phyloP scores from a whole-genome alignment of 2,888 invertebrate genomes.

The Standfussiana lucernea region DNA sequence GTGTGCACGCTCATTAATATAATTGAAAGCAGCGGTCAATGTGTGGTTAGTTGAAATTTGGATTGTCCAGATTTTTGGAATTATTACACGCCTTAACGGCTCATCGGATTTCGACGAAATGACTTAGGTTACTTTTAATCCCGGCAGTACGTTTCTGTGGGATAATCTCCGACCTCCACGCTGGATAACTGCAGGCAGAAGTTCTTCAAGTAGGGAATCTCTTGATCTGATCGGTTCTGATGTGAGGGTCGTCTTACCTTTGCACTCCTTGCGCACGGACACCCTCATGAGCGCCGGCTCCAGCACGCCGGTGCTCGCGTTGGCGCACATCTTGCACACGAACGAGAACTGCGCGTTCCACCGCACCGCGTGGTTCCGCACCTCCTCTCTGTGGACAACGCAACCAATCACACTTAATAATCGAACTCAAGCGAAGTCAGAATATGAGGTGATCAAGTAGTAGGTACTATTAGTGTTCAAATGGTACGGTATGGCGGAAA shows the following conservation, averaged over 20 bases:
- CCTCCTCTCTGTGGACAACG: constrained; percentile 94
- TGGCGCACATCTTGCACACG: constrained; percentile 99
- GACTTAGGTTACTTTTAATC: not conserved
- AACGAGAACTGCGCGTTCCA: constrained; percentile 98
- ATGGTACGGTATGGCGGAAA: not conserved
- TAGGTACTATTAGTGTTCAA: not conserved
- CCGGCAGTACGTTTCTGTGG: not conserved
- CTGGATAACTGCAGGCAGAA: not conserved
- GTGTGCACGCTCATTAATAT: constrained; percentile 14
- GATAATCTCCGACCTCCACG: not conserved
- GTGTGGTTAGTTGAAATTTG: constrained; percentile 1
- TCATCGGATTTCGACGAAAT: not conserved
- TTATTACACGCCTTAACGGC: not conserved
- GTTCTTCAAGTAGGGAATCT: not conserved
- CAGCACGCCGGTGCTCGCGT: constrained; percentile 97
- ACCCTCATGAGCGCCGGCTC: constrained; percentile 98
- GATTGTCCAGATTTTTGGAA: not conserved
- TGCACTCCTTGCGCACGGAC: constrained; percentile 97
- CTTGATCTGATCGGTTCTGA: not conserved
- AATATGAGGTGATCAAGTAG: not conserved
- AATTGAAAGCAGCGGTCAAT: constrained; percentile 21
- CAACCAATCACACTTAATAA: constrained; percentile 21
- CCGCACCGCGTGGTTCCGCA: constrained; percentile 97
- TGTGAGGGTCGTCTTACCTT: constrained; percentile 85
- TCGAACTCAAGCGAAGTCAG: not conserved